Evolutionary conservation across 1,140 invertebrate genomes (phyloP).

Genomic region (Psix sp.): DNA sequence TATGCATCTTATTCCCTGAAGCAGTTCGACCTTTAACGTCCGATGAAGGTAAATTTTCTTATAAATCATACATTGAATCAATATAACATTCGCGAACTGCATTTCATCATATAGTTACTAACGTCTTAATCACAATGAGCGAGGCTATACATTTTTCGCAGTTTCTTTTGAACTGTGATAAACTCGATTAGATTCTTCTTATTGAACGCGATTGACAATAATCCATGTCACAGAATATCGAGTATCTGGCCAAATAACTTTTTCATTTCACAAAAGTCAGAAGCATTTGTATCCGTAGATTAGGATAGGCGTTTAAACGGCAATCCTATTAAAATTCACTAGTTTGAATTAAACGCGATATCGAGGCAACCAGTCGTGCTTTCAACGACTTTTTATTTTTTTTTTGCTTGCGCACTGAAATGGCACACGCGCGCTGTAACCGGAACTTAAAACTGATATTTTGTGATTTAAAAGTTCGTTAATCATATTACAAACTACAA

Average conservation of each 20-base stretch:
- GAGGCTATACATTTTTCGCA: neutral
- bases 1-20: conserved; percentile 67
- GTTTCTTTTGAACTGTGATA: too few relatives aligned
- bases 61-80: conserved; percentile 8
- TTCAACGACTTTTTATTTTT: neutral
- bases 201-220: too few relatives aligned
- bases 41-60: conserved; percentile 69
- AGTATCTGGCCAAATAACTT: conserved; percentile 12
- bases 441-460: conserved; percentile 10
- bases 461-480: conserved; percentile 20
- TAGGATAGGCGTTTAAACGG: conserved; percentile 39
- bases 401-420: conserved; percentile 4
- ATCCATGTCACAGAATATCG: conserved; percentile 2
- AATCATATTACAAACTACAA: too few relatives aligned
- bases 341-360: conserved; percentile 28
- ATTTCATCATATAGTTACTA: conserved; percentile 1
- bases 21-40: conserved; percentile 70
- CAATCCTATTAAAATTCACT: conserved; percentile 46
- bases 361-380: conserved; percentile 18
- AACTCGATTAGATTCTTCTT: too few relatives aligned
- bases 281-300: conserved; percentile 38
- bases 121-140: conserved; percentile 11
- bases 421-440: neutral
- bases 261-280: conserved; percentile 37
- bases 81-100: conserved; percentile 13